Base-by-base conservation (phyloP, 2,113 vertebrate species). In the Coregonus clupeaformis region DNA sequence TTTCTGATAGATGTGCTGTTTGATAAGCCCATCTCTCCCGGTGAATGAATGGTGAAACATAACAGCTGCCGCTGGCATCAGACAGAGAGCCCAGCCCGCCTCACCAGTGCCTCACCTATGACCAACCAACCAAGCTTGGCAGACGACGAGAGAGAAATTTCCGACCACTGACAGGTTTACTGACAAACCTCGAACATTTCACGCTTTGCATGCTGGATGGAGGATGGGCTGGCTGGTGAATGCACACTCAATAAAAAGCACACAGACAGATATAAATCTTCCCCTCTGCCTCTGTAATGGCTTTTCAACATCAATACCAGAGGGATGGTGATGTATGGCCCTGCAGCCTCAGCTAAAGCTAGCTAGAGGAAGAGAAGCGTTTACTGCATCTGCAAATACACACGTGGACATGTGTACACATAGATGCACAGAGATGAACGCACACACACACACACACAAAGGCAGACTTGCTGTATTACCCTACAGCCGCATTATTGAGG, bases 111-210 rank as follows among this genome's bases (percentile, higher is more conserved):
- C 16, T n/a, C 20, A 20, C 18, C n/a, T 6, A 22, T 7, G n/a
- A 16, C 57, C 36, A 9, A 9, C 57, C 49, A 18, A 22, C 6
- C n/a, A 22, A 6, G 57, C n/a, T n/a, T 1, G 57, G 2, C 18
- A 20, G 20, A 13, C 6, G n/a, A 24, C n/a, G 57, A 22, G 57
- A 22, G n/a, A 16, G 57, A 60, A 11, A 24, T 9, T 5, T 13
- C n/a, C n/a, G n/a, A n/a, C n/a, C n/a, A n/a, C n/a, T 81, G 79
- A 79, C 79, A 79, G 79, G 74, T 84, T 84, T 81, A 84, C 79
- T 77, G 72, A 77, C 75, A 77, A 77, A 68, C 62, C 75, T 79
- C 79, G 18, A 52, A 52, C 70, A 69, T 73, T 83, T 73, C 73
- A 68, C 22, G 69, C 70, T 29, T 63, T 74, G 68, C 67, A 57